Percentiles rank a stretch among this genome's conserved stretches.
These are phyloP conservation scores for Rotaria magnacalcarata DNA, from an alignment of 2,888 invertebrate genomes.

Conservation along the genomic window DNA sequence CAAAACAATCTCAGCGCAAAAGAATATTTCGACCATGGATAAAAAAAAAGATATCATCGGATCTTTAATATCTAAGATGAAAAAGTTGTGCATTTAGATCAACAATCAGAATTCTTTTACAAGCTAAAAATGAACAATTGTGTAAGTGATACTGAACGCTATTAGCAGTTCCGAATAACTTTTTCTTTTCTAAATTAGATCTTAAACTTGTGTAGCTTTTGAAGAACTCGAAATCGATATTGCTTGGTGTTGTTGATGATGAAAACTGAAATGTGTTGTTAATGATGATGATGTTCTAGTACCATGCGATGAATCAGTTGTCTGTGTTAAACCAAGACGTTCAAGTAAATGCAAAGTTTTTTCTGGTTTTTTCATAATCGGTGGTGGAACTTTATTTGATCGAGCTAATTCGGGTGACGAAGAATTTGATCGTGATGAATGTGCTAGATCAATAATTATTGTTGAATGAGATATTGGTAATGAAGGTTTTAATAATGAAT, in stretches of 20 bases:
- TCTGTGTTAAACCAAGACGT: constrained; percentile 30
- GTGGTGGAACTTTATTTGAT: constrained; percentile 38
- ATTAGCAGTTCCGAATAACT: not conserved
- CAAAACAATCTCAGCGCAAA: not conserved
- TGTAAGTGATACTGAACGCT: not conserved
- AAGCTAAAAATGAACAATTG: not conserved
- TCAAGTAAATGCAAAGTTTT: constrained; percentile 40
- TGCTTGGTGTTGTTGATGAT: not conserved
- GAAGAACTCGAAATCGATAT: not conserved
- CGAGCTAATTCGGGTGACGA: not conserved
- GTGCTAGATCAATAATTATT: not conserved
- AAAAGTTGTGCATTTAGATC: not conserved
- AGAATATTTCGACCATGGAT: not conserved
- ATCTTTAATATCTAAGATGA: not conserved
- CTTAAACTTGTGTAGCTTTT: not conserved
- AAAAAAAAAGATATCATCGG: not conserved
- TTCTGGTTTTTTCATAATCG: constrained; percentile 42
- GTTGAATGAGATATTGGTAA: not conserved
- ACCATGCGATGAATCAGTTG: not conserved
- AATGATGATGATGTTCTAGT: not conserved
- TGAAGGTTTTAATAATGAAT: not conserved
- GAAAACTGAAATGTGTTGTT: not conserved
- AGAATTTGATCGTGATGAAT: not conserved
- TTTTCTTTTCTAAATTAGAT: not conserved
- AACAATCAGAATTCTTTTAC: not conserved